Evolutionary conservation across 2,797 vertebrate species (phyloP).

Genomic region (Acanthurus leucopareius): DNA sequence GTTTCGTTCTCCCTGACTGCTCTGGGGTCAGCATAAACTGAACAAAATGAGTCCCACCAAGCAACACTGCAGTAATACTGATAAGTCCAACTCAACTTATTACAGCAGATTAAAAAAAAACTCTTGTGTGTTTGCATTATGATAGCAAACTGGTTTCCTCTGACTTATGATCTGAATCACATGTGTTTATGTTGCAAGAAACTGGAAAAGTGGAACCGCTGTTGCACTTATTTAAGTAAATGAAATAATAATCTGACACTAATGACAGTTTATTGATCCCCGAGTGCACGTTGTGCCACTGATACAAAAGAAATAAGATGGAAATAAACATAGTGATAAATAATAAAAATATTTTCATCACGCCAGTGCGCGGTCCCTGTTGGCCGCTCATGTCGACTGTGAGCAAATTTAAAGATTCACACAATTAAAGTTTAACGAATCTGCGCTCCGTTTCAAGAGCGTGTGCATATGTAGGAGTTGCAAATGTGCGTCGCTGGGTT

Average conservation of each 20-base stretch:
- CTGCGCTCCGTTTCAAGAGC: background rate
- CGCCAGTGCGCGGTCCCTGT: background rate
- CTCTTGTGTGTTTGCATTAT: no score
- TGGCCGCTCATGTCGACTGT: background rate
- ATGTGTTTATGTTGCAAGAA: background rate
- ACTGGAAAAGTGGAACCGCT: background rate
- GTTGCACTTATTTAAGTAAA: background rate
- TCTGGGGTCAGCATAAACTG: background rate
- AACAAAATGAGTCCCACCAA: no score
- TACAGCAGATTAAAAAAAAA: no score
- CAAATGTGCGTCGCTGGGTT: slow-evolving; percentile 22
- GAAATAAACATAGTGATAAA: slow-evolving; percentile 13
- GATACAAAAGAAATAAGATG: background rate
- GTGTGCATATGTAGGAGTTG: background rate
- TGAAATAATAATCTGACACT: background rate
- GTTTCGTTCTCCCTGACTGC: background rate
- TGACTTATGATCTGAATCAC: background rate
- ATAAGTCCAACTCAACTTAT: no score
- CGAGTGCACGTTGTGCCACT: background rate
- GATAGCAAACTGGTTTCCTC: no score
- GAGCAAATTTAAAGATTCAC: slow-evolving; percentile 6
- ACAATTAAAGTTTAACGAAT: slow-evolving; percentile 2
- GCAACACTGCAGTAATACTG: no score
- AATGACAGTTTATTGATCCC: slow-evolving; percentile 26
- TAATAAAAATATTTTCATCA: slow-evolving; percentile 17